Conservation (phyloP, 2,113 vertebrate species). For the Coptodon rendalli region DNA sequence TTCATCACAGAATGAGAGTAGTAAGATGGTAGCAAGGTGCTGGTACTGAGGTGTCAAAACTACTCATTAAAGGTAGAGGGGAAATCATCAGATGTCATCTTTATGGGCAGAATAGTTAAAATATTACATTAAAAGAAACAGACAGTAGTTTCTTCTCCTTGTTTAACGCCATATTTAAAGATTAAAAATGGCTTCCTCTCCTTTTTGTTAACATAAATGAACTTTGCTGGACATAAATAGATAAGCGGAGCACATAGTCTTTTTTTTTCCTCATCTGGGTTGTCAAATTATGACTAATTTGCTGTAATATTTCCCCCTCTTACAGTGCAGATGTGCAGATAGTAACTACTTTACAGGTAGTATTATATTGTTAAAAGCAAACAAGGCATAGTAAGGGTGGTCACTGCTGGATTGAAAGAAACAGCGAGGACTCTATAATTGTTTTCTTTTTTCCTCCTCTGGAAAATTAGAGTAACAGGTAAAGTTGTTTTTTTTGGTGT, state of each 20-base stretch:
- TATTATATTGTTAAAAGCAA: neutral
- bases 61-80: neutral
- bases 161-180: neutral
- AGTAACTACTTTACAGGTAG: neutral
- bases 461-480: neutral
- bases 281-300: slow-evolving; percentile 30
- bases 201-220: neutral
- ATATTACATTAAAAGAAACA: neutral
- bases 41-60: neutral
- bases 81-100: neutral
- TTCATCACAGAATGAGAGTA: too few species aligned
- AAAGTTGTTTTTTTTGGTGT: neutral
- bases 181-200: neutral
- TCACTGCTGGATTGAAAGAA: neutral
- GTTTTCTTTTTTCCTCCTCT: neutral
- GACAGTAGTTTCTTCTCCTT: neutral
- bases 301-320: neutral
- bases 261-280: neutral
- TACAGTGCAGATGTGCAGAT: neutral
- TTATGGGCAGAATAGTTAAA: neutral
- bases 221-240: slow-evolving; percentile 31
- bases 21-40: too few species aligned
- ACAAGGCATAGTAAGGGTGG: neutral
- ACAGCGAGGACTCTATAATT: neutral
- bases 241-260: neutral